These are phyloP conservation scores for Microctonus hyperodae DNA, from an alignment of 2,888 invertebrate species.

Conservation along the genomic window DNA sequence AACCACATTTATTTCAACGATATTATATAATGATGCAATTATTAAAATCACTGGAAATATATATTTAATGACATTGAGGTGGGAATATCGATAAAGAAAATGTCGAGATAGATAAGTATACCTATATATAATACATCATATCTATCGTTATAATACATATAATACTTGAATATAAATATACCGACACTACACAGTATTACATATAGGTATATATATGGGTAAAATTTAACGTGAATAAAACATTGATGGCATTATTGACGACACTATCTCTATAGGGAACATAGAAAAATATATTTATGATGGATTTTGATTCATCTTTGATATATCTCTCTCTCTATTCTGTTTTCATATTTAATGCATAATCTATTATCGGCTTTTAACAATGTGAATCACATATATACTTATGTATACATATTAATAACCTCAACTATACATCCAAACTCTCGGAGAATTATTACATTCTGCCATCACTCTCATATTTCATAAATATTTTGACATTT, in stretches of 20 bases:
- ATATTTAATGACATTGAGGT: slow-evolving; percentile 8
- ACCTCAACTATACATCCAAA: slow-evolving; percentile 18
- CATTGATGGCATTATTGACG: slow-evolving; percentile 52
- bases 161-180: background rate
- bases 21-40: slow-evolving; percentile 17
- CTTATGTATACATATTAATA: background rate
- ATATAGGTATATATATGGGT: background rate
- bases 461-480: slow-evolving; percentile 51
- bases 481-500: slow-evolving; percentile 60
- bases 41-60: slow-evolving; percentile 16
- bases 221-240: slow-evolving; percentile 23
- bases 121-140: background rate
- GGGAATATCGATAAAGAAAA: slow-evolving; percentile 9
- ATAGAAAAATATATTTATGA: slow-evolving; percentile 21
- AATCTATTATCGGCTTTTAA: slow-evolving; percentile 62
- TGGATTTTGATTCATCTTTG: slow-evolving; percentile 56
- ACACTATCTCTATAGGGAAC: slow-evolving; percentile 50
- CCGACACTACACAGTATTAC: background rate
- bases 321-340: slow-evolving; percentile 56
- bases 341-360: slow-evolving; percentile 58
- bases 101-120: slow-evolving; percentile 20
- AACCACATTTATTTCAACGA: background rate
- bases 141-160: background rate
- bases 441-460: slow-evolving; percentile 35
- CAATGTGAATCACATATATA: slow-evolving; percentile 54